Base-by-base conservation (phyloP, 2,113 vertebrate genomes). In the Ceuthmochares aereus region DNA sequence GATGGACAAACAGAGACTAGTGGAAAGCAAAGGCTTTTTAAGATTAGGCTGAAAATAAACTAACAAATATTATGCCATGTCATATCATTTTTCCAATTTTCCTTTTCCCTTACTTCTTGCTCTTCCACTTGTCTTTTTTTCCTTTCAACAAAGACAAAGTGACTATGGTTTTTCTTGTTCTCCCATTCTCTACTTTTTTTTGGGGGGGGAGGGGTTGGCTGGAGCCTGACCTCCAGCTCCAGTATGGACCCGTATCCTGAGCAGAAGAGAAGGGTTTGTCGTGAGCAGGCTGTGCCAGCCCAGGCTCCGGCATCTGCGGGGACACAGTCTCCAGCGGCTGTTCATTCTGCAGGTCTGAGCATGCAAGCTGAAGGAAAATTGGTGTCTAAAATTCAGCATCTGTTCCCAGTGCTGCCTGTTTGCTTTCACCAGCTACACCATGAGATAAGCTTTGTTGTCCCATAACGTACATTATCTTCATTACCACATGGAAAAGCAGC, bases 391-490 rank as follows among this genome's bases (percentile, higher is more conserved):
- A 32, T 27, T 45, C 42, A 56, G 14, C 6, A 36, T 40, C 52
- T 62, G 8, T 62, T 87, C 47, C 22, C 27, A 25, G 11, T 37
- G 30, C 34, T 86, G 34, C 19, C 10, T 56, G 47, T 64, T 15
- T 34, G 36, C 47, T 73, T 62, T 63, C 6, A 12, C 7, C 20
- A 63, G 54, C 47, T 83, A 15, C 23, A 20, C 18, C 22, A 15
- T 5, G 6, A 67, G 62, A 62, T 34, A 54, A 56, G 32, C 42
- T 73, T 62, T 1, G 13, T 54, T 84, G 14, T 47, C 14, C 45
- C 7, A 3, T 37, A 49, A 20, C 0, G 0, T 70, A n/a, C 8
- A 47, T 40, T 3, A 11, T 56, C 2, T 32, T 43, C 45, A 23
- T 36, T 54, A 9, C 5, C 29, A 9, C 18, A 16, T 37, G 30